Conservation (phyloP, 2,888 invertebrate species). For the Cataglyphis albicans region DNA sequence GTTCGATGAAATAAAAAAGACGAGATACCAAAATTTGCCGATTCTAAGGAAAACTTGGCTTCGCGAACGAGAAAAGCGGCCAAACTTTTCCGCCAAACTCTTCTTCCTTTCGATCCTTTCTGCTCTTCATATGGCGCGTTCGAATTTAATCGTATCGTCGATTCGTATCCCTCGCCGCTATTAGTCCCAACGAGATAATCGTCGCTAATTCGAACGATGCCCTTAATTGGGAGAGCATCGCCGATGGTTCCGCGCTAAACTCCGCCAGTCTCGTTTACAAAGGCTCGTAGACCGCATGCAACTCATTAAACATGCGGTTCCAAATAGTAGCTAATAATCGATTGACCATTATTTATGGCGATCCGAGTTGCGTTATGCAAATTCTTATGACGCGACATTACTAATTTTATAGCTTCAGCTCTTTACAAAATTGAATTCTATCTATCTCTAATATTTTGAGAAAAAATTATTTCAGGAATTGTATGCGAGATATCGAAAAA, state of each 20-base stretch:
- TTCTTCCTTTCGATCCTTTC: neutral
- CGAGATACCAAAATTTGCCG: slow-evolving; percentile 22
- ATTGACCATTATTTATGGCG: slow-evolving; percentile 30
- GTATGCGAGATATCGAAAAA: neutral
- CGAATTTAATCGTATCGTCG: slow-evolving; percentile 25
- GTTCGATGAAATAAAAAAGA: slow-evolving; percentile 1
- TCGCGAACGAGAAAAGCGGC: slow-evolving; percentile 12
- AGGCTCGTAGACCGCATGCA: neutral
- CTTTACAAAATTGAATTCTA: neutral
- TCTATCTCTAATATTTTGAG: no score
- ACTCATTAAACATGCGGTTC: slow-evolving; percentile 48
- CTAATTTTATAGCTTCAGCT: neutral
- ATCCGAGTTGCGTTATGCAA: neutral
- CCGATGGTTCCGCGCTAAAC: slow-evolving; percentile 1
- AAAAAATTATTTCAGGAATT: neutral
- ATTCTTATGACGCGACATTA: neutral
- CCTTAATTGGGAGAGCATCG: slow-evolving; percentile 34
- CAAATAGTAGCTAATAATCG: slow-evolving; percentile 49
- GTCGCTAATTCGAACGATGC: slow-evolving; percentile 36
- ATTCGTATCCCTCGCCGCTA: slow-evolving; percentile 20
- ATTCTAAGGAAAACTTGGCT: slow-evolving; percentile 50
- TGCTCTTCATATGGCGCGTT: neutral
- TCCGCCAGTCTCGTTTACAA: slow-evolving; percentile 16
- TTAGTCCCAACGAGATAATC: slow-evolving; percentile 26
- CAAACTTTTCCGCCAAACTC: slow-evolving; percentile 16